Conservation (phyloP, 2,888 invertebrate species). For the Drosophila longiperda region DNA sequence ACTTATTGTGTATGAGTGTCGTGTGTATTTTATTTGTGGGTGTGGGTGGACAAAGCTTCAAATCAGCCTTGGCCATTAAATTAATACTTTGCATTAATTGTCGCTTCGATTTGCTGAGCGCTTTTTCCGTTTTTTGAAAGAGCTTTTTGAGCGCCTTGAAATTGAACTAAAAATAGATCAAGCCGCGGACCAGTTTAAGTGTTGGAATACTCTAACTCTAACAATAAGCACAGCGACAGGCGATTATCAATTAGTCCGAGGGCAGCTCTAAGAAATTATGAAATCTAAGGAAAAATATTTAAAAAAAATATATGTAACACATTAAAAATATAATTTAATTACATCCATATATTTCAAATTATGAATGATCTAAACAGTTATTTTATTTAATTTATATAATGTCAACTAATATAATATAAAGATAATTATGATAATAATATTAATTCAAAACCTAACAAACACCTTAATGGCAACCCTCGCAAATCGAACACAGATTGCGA, state of each 20-base stretch:
- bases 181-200: slow-evolving; percentile 66
- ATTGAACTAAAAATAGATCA: slow-evolving; percentile 73
- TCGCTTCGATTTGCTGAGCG: slow-evolving; percentile 33
- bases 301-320: not conserved
- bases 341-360: not conserved
- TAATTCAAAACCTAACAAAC: not conserved
- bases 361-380: not conserved
- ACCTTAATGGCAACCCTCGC: slow-evolving; percentile 23
- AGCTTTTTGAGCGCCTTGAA: slow-evolving; percentile 45
- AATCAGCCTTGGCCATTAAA: slow-evolving; percentile 41
- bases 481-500: slow-evolving; percentile 41
- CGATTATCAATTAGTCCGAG: slow-evolving; percentile 44
- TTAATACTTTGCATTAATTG: slow-evolving; percentile 49
- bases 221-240: slow-evolving; percentile 29
- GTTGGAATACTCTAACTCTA: slow-evolving; percentile 46
- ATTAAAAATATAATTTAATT: no score
- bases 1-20: not conserved
- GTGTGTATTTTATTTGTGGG: slow-evolving; percentile 3
- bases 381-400: not conserved
- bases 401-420: not conserved
- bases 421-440: not conserved
- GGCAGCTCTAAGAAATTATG: slow-evolving; percentile 1
- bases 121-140: slow-evolving; percentile 35
- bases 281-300: not conserved
- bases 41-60: slow-evolving; percentile 35